A percentile compares a stretch with the other conserved stretches of the same genome.
These are phyloP conservation scores for Helogale parvula DNA, from an alignment of 2,113 vertebrate species.

Conservation along the genomic window DNA sequence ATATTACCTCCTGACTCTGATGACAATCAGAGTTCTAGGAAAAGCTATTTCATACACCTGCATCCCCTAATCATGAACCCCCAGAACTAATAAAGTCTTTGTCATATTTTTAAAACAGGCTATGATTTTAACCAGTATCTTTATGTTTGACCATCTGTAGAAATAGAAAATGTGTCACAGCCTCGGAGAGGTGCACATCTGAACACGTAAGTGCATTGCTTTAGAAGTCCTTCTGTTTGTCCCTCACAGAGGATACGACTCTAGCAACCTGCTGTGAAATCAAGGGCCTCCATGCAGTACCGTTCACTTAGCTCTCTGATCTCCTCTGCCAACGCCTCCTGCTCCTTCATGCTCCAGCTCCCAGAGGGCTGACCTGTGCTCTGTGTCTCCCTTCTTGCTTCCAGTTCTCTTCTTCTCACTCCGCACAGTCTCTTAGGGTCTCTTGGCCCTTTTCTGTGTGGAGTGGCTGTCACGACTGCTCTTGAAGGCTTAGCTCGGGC, in stretches of 20 bases:
- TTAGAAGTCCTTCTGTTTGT: neutral
- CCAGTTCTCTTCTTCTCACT: neutral
- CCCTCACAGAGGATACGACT: neutral
- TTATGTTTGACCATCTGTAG: neutral
- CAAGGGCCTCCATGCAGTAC: accelerated
- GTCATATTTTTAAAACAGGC: neutral
- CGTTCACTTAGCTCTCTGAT: neutral
- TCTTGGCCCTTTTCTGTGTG: neutral
- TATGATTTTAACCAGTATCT: neutral
- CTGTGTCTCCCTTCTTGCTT: accelerated
- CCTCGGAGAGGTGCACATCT: neutral
- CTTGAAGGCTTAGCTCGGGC: neutral
- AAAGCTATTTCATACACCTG: neutral
- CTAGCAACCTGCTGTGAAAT: accelerated
- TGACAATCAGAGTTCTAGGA: neutral
- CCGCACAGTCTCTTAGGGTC: neutral
- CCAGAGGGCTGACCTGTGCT: accelerated
- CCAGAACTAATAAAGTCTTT: neutral
- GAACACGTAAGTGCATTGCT: neutral
- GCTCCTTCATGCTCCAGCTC: accelerated
- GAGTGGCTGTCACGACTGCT: neutral
- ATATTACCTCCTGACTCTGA: neutral
- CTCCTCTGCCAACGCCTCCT: neutral
- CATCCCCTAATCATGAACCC: neutral
- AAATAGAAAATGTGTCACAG: neutral